phyloP scores from a whole-genome alignment of 1,140 invertebrate genomes.

The Bombus waltoni region DNA sequence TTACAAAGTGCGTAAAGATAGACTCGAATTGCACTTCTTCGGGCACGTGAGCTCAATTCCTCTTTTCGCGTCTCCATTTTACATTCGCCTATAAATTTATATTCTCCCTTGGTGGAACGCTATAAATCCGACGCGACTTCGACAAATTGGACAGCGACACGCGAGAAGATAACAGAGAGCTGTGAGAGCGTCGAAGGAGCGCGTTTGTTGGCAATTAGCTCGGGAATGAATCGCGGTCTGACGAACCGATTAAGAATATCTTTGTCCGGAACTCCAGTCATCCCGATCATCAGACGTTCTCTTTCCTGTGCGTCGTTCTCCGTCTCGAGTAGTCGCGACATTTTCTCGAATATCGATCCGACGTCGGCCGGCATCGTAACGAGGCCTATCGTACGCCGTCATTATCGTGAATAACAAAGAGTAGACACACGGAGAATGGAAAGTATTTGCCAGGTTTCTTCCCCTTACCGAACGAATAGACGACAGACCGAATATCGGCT shows the following conservation, averaged over 20 bases:
- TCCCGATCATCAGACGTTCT: constrained; percentile 85
- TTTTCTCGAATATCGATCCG: constrained; percentile 86
- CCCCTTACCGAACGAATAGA: constrained; percentile 44
- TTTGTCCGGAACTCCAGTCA: constrained; percentile 85
- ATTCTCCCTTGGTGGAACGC: not conserved
- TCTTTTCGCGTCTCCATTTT: constrained; percentile 4
- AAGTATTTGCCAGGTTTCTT: constrained; percentile 3
- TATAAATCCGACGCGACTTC: not conserved
- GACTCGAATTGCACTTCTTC: not conserved
- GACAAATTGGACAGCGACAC: constrained; percentile 29
- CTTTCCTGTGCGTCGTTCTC: constrained; percentile 90
- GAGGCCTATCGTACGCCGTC: not conserved
- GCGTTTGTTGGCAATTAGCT: not conserved
- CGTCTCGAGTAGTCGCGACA: constrained; percentile 87
- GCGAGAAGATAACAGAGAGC: constrained; percentile 23
- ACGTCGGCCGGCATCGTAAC: constrained; percentile 50
- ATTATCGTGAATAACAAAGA: constrained; percentile 16
- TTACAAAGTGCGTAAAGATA: not conserved
- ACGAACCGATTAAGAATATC: constrained; percentile 86
- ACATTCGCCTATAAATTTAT: constrained; percentile 26
- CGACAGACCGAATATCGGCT: constrained; percentile 38
- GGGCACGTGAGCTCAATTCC: no score
- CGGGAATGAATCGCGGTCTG: not conserved
- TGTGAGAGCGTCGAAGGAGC: not conserved
- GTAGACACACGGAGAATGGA: not conserved